Base-by-base conservation (phyloP, 2,797 vertebrate genomes). In the Chelon labrosus region DNA sequence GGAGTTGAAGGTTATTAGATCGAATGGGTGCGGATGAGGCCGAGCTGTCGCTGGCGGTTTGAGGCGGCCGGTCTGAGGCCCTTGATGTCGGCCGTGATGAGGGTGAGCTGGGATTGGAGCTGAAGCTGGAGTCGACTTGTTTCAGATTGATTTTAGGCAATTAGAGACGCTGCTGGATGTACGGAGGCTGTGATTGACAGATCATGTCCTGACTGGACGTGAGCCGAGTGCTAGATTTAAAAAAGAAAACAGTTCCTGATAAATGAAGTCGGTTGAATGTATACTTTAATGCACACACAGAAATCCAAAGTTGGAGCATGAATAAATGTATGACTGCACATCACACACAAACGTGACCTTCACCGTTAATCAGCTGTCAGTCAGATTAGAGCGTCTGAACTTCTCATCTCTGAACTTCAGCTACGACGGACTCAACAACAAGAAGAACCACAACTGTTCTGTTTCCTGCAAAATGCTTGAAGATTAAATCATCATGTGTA, bases 1-100 rank as follows among this genome's bases (percentile, higher is more conserved):
- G 51, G 53, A 77, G 78, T 73, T 91, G 89, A 91, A 87, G 89
- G 81, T 89, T 88, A 91, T 92, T 84, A 51, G 87, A 85, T 70
- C 2, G 59, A 91, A 88, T 84, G 85, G 85, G 71, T 17, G 79
- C n/a, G 69, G 82, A 73, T 68, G 84, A 84, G 80, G 85, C 80
- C 31, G 35, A 62, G 80, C 85, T 87, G 91, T 91, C 89, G 65
- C 70, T 0, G 62, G 37, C 47, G 22, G 56, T 91, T 87, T 84
- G 77, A 65, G 38, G 50, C 17, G 3, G 75, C 65, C 41, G 38
- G 16, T 42, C 58, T 88, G 85, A 91, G 56, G 84, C 70, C 73
- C 75, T 90, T 90, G 88, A 90, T 86, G 86, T 90, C 50, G 37
- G 56, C 27, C 0, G 57, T 85, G 88, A 90, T 74, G 89, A 85